These are phyloP conservation scores for Pantala flavescens DNA, from an alignment of 1,140 invertebrate genomes.

Conservation along the genomic window DNA sequence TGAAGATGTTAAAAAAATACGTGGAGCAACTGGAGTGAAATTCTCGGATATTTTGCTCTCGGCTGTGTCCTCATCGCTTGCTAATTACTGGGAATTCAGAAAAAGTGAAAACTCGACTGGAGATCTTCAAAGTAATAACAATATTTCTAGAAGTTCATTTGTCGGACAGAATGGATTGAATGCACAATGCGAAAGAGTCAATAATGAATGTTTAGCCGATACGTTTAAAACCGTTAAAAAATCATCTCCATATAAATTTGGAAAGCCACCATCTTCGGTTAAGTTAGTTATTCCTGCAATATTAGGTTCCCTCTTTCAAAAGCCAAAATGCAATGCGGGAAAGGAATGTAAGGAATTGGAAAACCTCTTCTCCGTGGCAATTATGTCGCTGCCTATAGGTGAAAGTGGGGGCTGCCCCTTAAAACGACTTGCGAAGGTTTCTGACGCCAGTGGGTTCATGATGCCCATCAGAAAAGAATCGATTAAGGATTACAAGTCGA, in stretches of 20 bases:
- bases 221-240: not conserved
- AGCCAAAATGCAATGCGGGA: not conserved
- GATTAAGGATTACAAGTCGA: not conserved
- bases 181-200: not conserved
- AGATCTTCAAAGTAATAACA: not conserved
- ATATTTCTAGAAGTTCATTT: not conserved
- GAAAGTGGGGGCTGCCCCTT: not conserved
- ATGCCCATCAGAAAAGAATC: not conserved
- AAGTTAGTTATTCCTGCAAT: not conserved
- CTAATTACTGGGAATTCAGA: not conserved
- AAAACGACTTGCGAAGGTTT: not conserved
- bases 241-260: not conserved
- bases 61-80: not conserved
- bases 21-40: not conserved
- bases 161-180: not conserved
- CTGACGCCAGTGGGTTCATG: not conserved
- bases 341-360: not conserved
- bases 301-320: not conserved
- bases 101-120: not conserved
- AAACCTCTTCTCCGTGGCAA: not conserved
- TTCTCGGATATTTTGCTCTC: not conserved
- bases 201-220: not conserved
- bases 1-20: not conserved
- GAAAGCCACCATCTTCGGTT: not conserved
- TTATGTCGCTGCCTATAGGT: not conserved